phyloP scores from a whole-genome alignment of 2,797 vertebrate species.

The Cercopithecus petaurista region DNA sequence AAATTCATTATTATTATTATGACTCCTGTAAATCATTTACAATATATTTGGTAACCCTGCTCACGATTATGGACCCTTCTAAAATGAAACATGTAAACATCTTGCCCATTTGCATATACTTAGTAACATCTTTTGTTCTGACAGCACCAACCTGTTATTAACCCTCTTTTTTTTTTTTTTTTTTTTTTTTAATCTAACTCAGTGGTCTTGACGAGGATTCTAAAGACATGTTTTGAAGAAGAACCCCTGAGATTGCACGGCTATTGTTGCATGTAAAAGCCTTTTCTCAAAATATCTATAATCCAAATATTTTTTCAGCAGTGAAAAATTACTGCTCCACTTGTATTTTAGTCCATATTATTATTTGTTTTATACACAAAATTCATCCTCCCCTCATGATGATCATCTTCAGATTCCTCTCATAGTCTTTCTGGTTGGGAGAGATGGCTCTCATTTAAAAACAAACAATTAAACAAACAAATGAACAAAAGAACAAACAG shows the following conservation, averaged over 20 bases:
- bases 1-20: not conserved
- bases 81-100: not conserved
- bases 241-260: not conserved
- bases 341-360: not conserved
- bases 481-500: not conserved
- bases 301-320: not conserved
- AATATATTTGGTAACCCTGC: not conserved
- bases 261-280: not conserved
- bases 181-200: not conserved
- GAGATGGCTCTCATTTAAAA: not conserved
- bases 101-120: not conserved
- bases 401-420: not conserved
- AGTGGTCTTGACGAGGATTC: not conserved
- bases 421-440: not conserved
- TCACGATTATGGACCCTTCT: not conserved
- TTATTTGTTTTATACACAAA: not conserved
- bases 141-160: not conserved
- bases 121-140: not conserved
- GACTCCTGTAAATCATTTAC: not conserved
- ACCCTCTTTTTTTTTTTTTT: accelerated
- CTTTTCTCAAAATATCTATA: not conserved
- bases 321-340: not conserved
- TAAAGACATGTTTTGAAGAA: not conserved
- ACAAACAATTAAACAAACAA: not conserved
- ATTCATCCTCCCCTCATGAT: not conserved